Conservation (phyloP, 2,888 invertebrate genomes). For the Syritta pipiens region DNA sequence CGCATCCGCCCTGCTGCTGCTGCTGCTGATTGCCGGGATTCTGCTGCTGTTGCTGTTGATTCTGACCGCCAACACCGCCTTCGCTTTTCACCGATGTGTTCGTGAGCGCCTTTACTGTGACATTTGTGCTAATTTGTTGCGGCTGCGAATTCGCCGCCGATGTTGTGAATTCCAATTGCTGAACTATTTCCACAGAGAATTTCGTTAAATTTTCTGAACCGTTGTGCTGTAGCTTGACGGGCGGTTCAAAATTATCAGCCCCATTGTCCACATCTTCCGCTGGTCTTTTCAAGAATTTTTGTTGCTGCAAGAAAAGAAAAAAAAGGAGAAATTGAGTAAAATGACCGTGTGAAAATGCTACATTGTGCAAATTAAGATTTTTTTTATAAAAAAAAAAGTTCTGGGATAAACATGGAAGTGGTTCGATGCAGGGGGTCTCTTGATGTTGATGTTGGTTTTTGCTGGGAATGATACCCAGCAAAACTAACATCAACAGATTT, state of each 20-base stretch:
- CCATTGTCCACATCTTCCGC: slow-evolving; percentile 83
- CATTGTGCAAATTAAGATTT: too few species aligned
- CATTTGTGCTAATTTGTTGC: slow-evolving; percentile 94
- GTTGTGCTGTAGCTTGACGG: slow-evolving; percentile 84
- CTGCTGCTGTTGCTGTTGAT: slow-evolving; percentile 51
- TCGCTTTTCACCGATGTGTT: slow-evolving; percentile 82
- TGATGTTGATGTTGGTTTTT: too few species aligned
- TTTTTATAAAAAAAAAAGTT: too few species aligned
- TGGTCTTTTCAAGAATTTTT: slow-evolving; percentile 89
- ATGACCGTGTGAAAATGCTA: too few species aligned
- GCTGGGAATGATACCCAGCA: too few species aligned
- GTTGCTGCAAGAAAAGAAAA: slow-evolving; percentile 83
- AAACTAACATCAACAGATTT: too few species aligned
- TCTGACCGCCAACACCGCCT: slow-evolving; percentile 75
- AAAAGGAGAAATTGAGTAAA: too few species aligned
- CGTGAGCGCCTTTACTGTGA: slow-evolving; percentile 91
- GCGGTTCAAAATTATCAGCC: slow-evolving; percentile 83
- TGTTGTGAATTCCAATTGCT: slow-evolving; percentile 93
- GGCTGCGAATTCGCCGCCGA: slow-evolving; percentile 92
- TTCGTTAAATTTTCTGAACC: slow-evolving; percentile 82
- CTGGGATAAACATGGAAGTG: too few species aligned
- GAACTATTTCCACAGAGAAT: slow-evolving; percentile 95
- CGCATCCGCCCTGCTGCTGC: slow-evolving; percentile 74
- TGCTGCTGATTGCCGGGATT: slow-evolving; percentile 70
- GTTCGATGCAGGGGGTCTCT: too few species aligned